Percentiles rank a stretch among this genome's conserved stretches.
Evolutionary conservation across 2,888 invertebrate species (phyloP).

Genomic region (Cataglyphis livida): DNA sequence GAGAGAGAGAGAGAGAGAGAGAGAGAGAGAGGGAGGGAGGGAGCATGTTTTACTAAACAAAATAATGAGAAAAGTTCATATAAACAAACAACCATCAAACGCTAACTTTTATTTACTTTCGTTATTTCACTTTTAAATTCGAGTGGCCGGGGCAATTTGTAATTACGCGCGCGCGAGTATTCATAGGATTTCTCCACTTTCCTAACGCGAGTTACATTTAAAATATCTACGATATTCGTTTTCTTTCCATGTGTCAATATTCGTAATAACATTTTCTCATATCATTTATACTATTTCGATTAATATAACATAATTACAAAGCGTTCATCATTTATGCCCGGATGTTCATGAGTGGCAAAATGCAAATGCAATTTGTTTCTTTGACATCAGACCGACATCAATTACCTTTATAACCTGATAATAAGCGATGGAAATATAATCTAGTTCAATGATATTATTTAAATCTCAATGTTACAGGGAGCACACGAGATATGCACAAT

Average conservation of each 20-base stretch:
- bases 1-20: too few relatives aligned
- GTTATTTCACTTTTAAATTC: slow-evolving; percentile 44
- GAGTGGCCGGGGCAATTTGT: slow-evolving; percentile 19
- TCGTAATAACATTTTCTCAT: neutral
- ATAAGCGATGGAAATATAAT: slow-evolving; percentile 11
- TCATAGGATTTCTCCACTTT: neutral
- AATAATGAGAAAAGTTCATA: slow-evolving; percentile 56
- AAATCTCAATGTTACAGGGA: slow-evolving; percentile 3
- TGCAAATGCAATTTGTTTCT: neutral
- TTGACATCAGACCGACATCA: neutral
- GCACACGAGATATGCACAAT: slow-evolving; percentile 16
- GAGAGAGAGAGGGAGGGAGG: neutral
- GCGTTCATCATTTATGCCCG: slow-evolving; percentile 1
- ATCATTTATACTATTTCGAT: neutral
- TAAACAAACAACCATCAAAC: slow-evolving; percentile 49
- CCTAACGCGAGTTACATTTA: neutral
- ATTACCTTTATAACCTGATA: slow-evolving; percentile 21
- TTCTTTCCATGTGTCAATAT: neutral
- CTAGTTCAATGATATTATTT: slow-evolving; percentile 11
- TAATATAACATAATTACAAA: neutral
- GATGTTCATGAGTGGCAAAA: neutral
- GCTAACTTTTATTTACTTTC: slow-evolving; percentile 45
- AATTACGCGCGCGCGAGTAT: slow-evolving; percentile 13
- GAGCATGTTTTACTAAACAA: slow-evolving; percentile 37
- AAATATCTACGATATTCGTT: slow-evolving; percentile 6